Evolutionary conservation across 2,888 invertebrate species (phyloP).

Genomic region (Fragum fragum): DNA sequence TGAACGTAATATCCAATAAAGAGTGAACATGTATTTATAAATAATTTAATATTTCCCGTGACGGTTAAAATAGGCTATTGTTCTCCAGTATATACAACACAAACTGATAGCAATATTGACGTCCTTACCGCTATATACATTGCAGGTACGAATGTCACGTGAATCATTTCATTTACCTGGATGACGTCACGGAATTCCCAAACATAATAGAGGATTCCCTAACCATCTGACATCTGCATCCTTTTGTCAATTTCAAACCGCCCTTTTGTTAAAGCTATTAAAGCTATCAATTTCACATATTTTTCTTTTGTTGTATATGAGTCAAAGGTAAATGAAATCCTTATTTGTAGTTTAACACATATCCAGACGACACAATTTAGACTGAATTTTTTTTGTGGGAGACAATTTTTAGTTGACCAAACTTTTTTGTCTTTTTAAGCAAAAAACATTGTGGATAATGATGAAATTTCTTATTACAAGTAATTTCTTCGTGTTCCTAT

Average conservation of each 20-base stretch:
- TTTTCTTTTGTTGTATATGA: not conserved
- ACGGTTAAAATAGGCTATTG: slow-evolving; percentile 16
- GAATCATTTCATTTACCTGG: slow-evolving; percentile 54
- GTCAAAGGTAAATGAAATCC: slow-evolving; percentile 10
- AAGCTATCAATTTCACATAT: slow-evolving; percentile 1
- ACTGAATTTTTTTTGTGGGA: too few relatives aligned
- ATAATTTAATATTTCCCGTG: slow-evolving; percentile 27
- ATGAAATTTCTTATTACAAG: too few relatives aligned
- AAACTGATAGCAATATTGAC: slow-evolving; percentile 27
- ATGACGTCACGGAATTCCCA: slow-evolving; percentile 55
- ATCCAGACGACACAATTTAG: too few relatives aligned
- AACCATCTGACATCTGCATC: slow-evolving; percentile 1
- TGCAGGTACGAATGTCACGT: slow-evolving; percentile 54
- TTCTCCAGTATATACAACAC: slow-evolving; percentile 7
- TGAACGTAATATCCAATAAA: not conserved
- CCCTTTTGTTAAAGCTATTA: slow-evolving; percentile 19
- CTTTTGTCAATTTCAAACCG: not conserved
- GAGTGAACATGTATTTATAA: slow-evolving; percentile 8
- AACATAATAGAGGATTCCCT: slow-evolving; percentile 6
- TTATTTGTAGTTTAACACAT: not conserved
- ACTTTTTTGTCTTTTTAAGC: too few relatives aligned
- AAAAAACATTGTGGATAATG: too few relatives aligned
- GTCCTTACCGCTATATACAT: slow-evolving; percentile 25
- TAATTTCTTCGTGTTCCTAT: too few relatives aligned
- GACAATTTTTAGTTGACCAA: too few relatives aligned